Evolutionary conservation across 1,140 invertebrate species (phyloP).

Genomic region (Drosophila bocki): DNA sequence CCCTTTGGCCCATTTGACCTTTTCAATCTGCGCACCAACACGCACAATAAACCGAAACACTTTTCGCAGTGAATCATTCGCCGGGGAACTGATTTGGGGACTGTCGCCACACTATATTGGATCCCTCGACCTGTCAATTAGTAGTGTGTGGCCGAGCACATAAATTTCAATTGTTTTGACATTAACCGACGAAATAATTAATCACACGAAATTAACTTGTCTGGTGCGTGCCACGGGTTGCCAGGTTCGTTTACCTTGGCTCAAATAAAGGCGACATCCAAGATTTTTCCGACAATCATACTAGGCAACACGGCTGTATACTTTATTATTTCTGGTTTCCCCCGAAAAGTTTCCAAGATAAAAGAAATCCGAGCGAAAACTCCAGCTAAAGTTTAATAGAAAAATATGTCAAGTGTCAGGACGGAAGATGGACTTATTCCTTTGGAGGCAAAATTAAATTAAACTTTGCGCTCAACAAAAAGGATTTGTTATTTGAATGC

Average conservation of each 20-base stretch:
- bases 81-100: conserved; percentile 38
- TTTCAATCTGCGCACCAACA: conserved; percentile 43
- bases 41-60: conserved; percentile 50
- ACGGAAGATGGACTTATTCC: neutral
- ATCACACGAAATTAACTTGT: conserved; percentile 55
- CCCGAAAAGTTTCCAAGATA: neutral
- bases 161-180: conserved; percentile 60
- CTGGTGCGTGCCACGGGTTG: conserved; percentile 36
- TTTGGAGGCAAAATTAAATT: conserved; percentile 34
- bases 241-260: conserved; percentile 22
- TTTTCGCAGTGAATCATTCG: conserved; percentile 26
- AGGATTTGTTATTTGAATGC: conserved; percentile 42
- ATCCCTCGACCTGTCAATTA: conserved; percentile 49
- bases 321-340: conserved; percentile 19
- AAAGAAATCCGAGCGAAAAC: conserved; percentile 1
- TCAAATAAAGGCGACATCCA: neutral
- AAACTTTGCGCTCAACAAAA: conserved; percentile 26
- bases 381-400: conserved; percentile 31
- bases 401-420: conserved; percentile 46
- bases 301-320: neutral
- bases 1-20: conserved; percentile 52
- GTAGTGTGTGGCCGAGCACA: conserved; percentile 31
- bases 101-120: conserved; percentile 18
- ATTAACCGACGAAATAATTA: conserved; percentile 50
- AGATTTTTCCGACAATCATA: conserved; percentile 12